phyloP scores from a whole-genome alignment of 1,140 invertebrate species.

The Dryas iulia region DNA sequence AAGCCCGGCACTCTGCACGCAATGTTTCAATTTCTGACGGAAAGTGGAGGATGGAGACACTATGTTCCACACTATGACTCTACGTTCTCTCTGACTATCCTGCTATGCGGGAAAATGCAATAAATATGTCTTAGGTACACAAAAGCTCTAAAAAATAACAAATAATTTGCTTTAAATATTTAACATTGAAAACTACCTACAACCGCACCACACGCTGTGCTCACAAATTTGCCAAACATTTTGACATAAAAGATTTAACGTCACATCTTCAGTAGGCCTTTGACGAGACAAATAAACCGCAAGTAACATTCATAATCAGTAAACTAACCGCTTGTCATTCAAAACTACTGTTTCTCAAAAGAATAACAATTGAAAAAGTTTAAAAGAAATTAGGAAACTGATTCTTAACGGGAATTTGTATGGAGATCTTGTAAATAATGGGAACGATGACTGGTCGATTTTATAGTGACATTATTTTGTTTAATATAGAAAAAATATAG shows the following conservation, averaged over 20 bases:
- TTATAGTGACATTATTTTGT: conserved; percentile 2
- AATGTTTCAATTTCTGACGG: too few species aligned
- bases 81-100: too few species aligned
- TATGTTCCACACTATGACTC: too few species aligned
- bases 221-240: conserved; percentile 53
- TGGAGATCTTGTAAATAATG: background rate
- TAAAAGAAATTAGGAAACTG: conserved; percentile 3
- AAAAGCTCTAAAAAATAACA: background rate
- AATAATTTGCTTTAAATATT: background rate
- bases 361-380: conserved; percentile 10
- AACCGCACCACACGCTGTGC: conserved; percentile 43
- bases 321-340: conserved; percentile 30
- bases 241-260: conserved; percentile 46
- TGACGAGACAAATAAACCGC: conserved; percentile 30
- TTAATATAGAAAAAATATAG: background rate
- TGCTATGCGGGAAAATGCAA: too few species aligned
- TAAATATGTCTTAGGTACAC: background rate
- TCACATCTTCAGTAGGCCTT: conserved; percentile 42
- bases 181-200: background rate
- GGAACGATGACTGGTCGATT: conserved; percentile 30
- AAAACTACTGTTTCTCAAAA: conserved; percentile 38
- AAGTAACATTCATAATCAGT: conserved; percentile 1
- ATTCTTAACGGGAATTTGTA: conserved; percentile 1
- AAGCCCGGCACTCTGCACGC: too few species aligned
- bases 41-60: too few species aligned